These are phyloP conservation scores for Catocala nupta DNA, from an alignment of 2,888 invertebrate species.

Conservation along the genomic window DNA sequence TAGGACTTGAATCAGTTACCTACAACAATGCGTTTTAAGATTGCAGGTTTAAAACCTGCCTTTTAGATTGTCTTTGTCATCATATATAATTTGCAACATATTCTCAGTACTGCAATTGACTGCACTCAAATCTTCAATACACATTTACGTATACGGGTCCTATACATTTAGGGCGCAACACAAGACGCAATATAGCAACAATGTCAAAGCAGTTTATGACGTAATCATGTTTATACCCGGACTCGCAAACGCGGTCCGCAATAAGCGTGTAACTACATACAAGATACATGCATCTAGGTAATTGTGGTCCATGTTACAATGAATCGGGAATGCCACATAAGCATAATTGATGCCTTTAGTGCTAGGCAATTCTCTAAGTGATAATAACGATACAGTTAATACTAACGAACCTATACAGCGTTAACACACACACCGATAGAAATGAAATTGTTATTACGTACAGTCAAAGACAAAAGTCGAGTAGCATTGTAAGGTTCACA, in stretches of 20 bases:
- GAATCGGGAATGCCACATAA: background rate
- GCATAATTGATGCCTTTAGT: slow-evolving; percentile 4
- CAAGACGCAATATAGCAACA: slow-evolving; percentile 1
- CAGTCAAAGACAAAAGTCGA: no score
- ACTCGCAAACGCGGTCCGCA: background rate
- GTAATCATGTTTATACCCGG: slow-evolving; percentile 9
- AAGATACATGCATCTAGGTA: background rate
- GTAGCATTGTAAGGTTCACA: no score
- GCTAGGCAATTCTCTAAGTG: background rate
- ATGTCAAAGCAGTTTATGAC: slow-evolving; percentile 13
- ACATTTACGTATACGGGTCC: background rate
- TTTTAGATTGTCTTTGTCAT: no score
- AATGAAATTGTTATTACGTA: no score
- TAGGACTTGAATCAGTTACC: no score
- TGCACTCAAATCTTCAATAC: background rate
- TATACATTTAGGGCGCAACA: background rate
- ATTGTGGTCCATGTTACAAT: background rate
- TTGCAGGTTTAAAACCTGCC: no score
- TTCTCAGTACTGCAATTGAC: no score
- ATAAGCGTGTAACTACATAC: background rate
- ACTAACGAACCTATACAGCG: background rate
- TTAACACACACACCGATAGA: no score
- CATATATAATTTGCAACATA: no score
- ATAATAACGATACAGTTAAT: background rate
- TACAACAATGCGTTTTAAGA: no score